Evolutionary conservation across 2,797 vertebrate species (phyloP).

Genomic region (Coregonus ussuriensis): DNA sequence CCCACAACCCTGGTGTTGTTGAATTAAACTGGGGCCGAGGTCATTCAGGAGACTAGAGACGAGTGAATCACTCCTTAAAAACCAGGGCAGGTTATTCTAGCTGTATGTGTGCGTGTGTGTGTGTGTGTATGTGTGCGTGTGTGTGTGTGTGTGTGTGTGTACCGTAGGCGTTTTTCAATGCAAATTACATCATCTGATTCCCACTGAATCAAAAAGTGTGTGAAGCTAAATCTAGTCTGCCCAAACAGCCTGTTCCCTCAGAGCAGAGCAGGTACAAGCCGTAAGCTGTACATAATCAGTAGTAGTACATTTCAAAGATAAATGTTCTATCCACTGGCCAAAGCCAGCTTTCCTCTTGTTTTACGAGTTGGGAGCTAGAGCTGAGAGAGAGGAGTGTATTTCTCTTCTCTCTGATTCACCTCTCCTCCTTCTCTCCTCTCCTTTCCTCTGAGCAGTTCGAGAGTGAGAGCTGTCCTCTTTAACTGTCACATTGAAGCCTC

Average conservation of each 20-base stretch:
- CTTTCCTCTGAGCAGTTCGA: neutral
- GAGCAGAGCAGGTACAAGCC: conserved; percentile 18
- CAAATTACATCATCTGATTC: neutral
- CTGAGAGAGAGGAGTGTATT: neutral
- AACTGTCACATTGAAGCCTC: conserved; percentile 4
- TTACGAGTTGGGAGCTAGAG: neutral
- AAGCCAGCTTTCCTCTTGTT: neutral
- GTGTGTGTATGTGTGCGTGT: neutral
- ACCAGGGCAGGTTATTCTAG: conserved; percentile 20
- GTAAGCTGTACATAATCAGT: conserved; percentile 39
- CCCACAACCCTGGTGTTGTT: neutral
- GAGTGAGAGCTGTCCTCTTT: neutral
- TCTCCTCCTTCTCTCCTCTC: neutral
- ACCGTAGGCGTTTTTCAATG: neutral
- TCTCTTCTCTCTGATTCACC: neutral
- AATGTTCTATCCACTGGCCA: neutral
- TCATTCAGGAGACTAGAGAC: conserved; percentile 23
- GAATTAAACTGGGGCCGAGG: conserved; percentile 21
- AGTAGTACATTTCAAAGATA: conserved; percentile 34
- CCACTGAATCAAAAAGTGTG: neutral
- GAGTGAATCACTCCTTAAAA: conserved; percentile 26
- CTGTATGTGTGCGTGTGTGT: neutral
- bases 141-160: neutral
- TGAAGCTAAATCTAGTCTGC: neutral
- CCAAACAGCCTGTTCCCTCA: neutral